phyloP scores from a whole-genome alignment of 92 coral and sea anemone genomes.

The Porites divaricata region DNA sequence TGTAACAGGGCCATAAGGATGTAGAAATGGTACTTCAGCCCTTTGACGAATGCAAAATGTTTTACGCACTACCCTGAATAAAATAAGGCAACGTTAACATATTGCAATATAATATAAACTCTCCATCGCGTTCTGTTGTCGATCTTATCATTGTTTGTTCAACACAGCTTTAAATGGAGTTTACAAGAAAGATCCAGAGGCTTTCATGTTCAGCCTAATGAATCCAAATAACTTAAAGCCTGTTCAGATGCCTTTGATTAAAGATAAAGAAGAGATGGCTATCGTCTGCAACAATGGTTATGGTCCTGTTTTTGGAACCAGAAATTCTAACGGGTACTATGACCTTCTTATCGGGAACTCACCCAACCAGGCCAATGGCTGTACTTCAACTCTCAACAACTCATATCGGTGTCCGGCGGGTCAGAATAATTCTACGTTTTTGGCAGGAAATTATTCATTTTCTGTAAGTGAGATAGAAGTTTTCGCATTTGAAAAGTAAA shows the following conservation, averaged over 20 bases:
- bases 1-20: no score
- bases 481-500: slow-evolving; percentile 32
- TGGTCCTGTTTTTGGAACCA: slow-evolving; percentile 66
- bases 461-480: slow-evolving; percentile 37
- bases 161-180: background rate
- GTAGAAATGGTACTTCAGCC: no score
- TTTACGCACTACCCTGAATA: no score
- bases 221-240: slow-evolving; percentile 53
- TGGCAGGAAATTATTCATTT: slow-evolving; percentile 30
- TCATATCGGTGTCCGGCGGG: slow-evolving; percentile 54
- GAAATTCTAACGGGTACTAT: background rate
- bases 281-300: slow-evolving; percentile 39
- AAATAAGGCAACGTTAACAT: no score
- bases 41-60: no score
- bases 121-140: no score
- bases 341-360: slow-evolving; percentile 62
- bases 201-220: slow-evolving; percentile 75
- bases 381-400: slow-evolving; percentile 31
- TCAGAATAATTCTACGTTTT: slow-evolving; percentile 37
- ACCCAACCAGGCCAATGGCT: slow-evolving; percentile 21
- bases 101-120: no score
- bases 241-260: slow-evolving; percentile 33
- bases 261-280: slow-evolving; percentile 32
- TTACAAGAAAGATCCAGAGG: slow-evolving; percentile 28
- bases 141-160: background rate